Evolutionary conservation across 2,888 invertebrate genomes (phyloP).

Genomic region (Cryptus viduatorius): DNA sequence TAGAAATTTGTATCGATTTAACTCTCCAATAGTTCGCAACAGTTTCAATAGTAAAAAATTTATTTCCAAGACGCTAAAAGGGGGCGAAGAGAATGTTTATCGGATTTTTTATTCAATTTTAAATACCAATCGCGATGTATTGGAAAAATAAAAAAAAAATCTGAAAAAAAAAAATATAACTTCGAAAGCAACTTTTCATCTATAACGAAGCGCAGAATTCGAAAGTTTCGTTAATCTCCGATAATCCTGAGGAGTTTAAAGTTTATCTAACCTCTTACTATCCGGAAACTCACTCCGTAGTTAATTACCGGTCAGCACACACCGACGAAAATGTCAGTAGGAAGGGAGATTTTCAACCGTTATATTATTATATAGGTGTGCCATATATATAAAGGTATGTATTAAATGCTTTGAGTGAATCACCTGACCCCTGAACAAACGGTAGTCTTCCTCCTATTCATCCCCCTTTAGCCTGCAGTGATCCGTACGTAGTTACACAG

Average conservation of each 20-base stretch:
- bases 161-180: not conserved
- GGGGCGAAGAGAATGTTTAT: not conserved
- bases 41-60: too few relatives aligned
- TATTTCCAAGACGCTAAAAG: too few relatives aligned
- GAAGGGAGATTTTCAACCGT: conserved; percentile 18
- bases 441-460: conserved; percentile 31
- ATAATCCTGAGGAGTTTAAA: not conserved
- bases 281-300: not conserved
- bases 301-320: conserved; percentile 20
- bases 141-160: not conserved
- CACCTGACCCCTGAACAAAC: conserved; percentile 33
- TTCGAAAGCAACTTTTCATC: not conserved
- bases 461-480: conserved; percentile 34
- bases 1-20: not conserved
- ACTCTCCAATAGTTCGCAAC: too few relatives aligned
- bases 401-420: conserved; percentile 14
- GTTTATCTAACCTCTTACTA: not conserved
- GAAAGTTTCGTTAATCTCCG: not conserved
- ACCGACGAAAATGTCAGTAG: conserved; percentile 27
- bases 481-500: conserved; percentile 22
- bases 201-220: not conserved
- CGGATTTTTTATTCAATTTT: not conserved
- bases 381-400: not conserved
- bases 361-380: conserved; percentile 13
- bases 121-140: not conserved